Evolutionary conservation across 2,113 vertebrate genomes (phyloP).

Genomic region (Octodon degus): DNA sequence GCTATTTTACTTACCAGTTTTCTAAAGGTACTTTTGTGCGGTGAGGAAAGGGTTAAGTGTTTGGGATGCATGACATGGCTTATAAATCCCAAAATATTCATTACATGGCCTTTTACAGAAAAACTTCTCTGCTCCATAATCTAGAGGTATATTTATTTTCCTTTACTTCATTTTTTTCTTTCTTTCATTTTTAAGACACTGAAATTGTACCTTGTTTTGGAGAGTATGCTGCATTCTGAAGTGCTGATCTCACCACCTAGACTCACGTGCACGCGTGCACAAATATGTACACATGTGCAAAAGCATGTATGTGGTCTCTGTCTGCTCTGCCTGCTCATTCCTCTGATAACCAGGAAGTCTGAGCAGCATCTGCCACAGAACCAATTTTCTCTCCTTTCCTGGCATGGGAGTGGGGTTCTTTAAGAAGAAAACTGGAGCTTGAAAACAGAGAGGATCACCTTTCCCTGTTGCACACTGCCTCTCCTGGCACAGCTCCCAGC

Average conservation of each 20-base stretch:
- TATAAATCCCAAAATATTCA: neutral
- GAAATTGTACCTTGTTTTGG: conserved; percentile 16
- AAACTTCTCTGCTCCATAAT: neutral
- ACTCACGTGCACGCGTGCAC: neutral
- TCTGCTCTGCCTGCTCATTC: conserved; percentile 11
- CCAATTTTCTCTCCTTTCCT: conserved; percentile 30
- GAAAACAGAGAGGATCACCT: conserved; percentile 52
- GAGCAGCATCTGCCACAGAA: conserved; percentile 27
- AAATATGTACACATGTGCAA: fast-evolving
- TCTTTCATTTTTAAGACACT: neutral
- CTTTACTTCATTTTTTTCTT: conserved; percentile 39
- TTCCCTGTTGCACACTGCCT: neutral
- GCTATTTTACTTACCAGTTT: neutral
- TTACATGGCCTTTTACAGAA: neutral
- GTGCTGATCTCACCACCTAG: neutral
- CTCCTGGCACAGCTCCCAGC: conserved; percentile 48
- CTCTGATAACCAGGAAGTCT: conserved; percentile 27
- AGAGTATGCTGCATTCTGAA: neutral
- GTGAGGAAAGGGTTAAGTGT: neutral
- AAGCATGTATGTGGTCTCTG: neutral
- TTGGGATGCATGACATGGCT: neutral
- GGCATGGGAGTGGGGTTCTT: neutral
- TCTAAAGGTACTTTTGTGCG: neutral
- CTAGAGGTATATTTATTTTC: neutral
- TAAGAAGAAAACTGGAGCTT: conserved; percentile 42